Evolutionary conservation across 2,797 vertebrate species (phyloP).

Genomic region (Enoplosus armatus): DNA sequence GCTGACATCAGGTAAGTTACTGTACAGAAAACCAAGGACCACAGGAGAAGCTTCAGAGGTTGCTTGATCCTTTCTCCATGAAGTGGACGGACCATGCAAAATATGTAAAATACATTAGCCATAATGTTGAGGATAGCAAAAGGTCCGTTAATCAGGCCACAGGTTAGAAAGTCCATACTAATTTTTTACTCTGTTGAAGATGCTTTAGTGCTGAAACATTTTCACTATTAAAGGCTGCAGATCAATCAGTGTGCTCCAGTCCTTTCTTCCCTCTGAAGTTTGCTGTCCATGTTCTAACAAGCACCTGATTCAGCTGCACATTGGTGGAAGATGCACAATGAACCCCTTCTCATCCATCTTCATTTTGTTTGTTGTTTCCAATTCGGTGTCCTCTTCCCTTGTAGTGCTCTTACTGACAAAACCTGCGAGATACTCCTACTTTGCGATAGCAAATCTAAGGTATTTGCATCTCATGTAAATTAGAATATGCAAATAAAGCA

Average conservation of each 20-base stretch:
- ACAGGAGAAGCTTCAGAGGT: constrained; percentile 66
- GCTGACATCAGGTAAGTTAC: constrained; percentile 9
- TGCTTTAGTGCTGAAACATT: too few relatives aligned
- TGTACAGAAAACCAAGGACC: constrained; percentile 46
- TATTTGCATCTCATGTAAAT: constrained; percentile 39
- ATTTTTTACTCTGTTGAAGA: too few relatives aligned
- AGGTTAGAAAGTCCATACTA: background rate
- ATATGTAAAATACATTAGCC: constrained; percentile 25
- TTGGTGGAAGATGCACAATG: too few relatives aligned
- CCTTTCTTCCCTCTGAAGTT: too few relatives aligned
- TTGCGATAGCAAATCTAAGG: background rate
- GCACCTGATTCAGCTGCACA: too few relatives aligned
- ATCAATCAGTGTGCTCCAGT: too few relatives aligned
- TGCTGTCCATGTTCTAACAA: too few relatives aligned
- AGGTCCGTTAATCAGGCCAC: constrained; percentile 6
- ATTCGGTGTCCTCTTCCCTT: background rate
- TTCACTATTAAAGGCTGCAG: too few relatives aligned
- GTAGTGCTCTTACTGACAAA: background rate
- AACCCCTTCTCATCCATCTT: too few relatives aligned
- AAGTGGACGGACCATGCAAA: constrained; percentile 52
- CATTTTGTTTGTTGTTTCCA: background rate
- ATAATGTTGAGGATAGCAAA: background rate
- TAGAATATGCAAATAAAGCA: constrained; percentile 11
- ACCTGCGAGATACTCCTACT: background rate
- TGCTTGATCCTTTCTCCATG: constrained; percentile 64